Evolutionary conservation across 2,113 vertebrate species (phyloP), one percentile per base, ranked within the genome.

Genomic region (Labeo rohita): DNA sequence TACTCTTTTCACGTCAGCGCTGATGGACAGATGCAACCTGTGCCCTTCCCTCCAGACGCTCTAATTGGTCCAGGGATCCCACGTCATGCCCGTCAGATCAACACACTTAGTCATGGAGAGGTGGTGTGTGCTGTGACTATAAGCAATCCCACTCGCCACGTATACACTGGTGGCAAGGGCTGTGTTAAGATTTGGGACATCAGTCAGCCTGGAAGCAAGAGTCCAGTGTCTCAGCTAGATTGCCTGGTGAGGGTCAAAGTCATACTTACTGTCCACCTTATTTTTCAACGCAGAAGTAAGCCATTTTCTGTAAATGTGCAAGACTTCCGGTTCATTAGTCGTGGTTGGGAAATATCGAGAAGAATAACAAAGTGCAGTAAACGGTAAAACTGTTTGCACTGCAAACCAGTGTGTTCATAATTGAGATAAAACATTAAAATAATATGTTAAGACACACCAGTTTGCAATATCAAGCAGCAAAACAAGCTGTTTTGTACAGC

Each of bases 101-200:
- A 98, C 93, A 98, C 97, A 1, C 95, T 98, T 84, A 98, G 96
- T 92, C 97, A 98, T 8, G 97, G 97, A 39, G 97, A 98, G 92
- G 97, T 98, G 89, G 97, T 98, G 84, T 98, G 97, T 1, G 97
- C 97, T 0, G 97, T 98, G 89, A 98, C 97, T 91, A 98, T 98
- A 92, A 98, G 97, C 94, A 98, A 98, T 92, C 97, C 97, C 88
- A 98, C 97, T 8, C 94, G 97, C 86, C 97, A 98, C 28, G 97
- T 98, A 90, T 98, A 98, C 93, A 98, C 97, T 2, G 97, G 97
- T 3, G 97, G 97, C 90, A 98, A 98, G 92, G 97, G 97, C 93
- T 98, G 97, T 65, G 97, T 98, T 89, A 98, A 98, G 92, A 97
- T 98, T 94, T 98, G 97, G 97, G 97, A 98, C 93, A 98, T 98